Base-by-base conservation (phyloP, 2,888 invertebrate genomes). In the Catotricha subobsoleta region DNA sequence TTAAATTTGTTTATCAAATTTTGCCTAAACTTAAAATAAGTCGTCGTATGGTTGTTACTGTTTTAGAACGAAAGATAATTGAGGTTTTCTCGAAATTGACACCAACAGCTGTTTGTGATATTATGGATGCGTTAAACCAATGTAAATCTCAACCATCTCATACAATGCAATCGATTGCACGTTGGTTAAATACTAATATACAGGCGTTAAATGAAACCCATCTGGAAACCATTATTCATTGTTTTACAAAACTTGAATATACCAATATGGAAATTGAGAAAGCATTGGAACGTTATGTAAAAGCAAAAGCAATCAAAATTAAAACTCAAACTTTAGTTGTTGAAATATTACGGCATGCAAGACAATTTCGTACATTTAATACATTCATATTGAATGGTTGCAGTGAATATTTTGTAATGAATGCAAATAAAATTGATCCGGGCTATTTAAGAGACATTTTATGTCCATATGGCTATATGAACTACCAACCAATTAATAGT, bases 161-260 rank as follows among this genome's bases (percentile, higher is more conserved):
- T 45, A 62, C 65, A 29, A 63, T 63, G 53, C 54, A 56, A 47
- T 54, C 63, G 8, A 51, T 65, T 19, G 62, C 65, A 1, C 57
- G 69, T 39, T 80, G 78, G 76, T 57, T 72, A 5, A 65, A 64
- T 44, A 58, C 68, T 15, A 74, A 75, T 49, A 69, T 78, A 39
- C 72, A 74, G 56, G 61, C 66, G 7, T 54, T 74, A 12, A 66
- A 67, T 44, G 74, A 76, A 51, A 67, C 67, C 41, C 64, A 73
- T 37, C 50, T 71, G 12, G 56, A 69, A 37, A 67, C 67, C 45
- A 57, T 75, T 35, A 54, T 74, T 18, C 62, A 67, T 35, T 68
- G 67, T 45, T 66, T 75, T 37, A 67, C 66, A 3, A 59, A 60
- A 31, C 57, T 74, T 8, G 65, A 69, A 37, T 72, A 71, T 49